Evolutionary conservation across 2,113 vertebrate genomes (phyloP), one percentile per base, ranked within the genome.

Genomic region (Empidonax traillii): DNA sequence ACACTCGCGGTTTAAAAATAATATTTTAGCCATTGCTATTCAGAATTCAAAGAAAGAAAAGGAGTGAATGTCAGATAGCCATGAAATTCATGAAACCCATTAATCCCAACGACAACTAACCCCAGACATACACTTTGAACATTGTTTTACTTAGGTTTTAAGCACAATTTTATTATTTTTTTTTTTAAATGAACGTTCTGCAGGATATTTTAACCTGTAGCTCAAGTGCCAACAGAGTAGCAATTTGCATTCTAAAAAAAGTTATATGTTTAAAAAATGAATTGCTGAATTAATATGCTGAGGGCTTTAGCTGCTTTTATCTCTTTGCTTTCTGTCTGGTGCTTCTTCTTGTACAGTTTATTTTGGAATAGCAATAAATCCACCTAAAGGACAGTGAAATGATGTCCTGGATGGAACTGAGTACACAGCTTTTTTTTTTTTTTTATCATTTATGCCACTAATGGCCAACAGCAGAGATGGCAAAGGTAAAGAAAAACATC

Each of bases 1-100:
- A 41, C 55, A 3, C 75, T 95, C 44, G 88, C 7, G 8, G 87
- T 90, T 96, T 95, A 94, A 97, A 97, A 97, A 95, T 72, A 78
- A 77, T 97, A 82, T 93, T 97, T 97, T 96, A 97, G 93, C 80
- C 55, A 56, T 65, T 67, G 41, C 75, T 89, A 10, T 82, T 95
- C 88, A 59, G 92, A 92, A 94, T 93, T 95, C 93, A 93, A 79
- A 77, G 96, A 87, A 85, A 85, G 63, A 76, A 21, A n/a, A n/a
- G 35, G 74, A 78, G n/a, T 53, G 72, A 87, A 73, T 84, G 52
- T 80, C 90, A 93, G 69, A 55, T 63, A 92, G 59, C 51, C 58
- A 73, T 91, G 92, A 96, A 96, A 96, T 96, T 94, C 43, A 23
- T 80, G 33, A 49, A 93, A 76, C 47, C 41, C 30, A 14, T 92